Base-by-base conservation (phyloP, 1,140 invertebrate species). In the Capitella teleta region DNA sequence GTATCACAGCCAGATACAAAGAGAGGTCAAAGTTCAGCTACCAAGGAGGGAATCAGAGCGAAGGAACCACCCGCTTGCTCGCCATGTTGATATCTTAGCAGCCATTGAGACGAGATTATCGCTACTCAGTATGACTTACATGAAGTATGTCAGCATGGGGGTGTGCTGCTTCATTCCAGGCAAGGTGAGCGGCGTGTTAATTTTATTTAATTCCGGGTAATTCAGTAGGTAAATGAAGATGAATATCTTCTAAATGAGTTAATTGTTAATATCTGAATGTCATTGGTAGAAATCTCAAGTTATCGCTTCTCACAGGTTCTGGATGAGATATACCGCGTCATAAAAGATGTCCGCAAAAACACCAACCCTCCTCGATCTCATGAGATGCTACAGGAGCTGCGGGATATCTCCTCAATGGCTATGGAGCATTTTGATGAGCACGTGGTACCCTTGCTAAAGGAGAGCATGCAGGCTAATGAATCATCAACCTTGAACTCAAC, bases 341-440 rank as follows among this genome's bases (percentile, higher is more conserved):
- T 92, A 21, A 69, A 72, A 38, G 70, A 82, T 19, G 77, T 91
- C 28, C 78, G 82, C 54, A 75, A 76, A 14, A 78, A 79, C 3
- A 76, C 77, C 47, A 79, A 78, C 5, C 81, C 82, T 2, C 82
- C 86, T 1, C 74, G 84, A 16, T 80, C 86, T 0, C 85, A 89
- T 62, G 87, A 91, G 67, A 80, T 91, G 1, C 72, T 93, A 0
- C 86, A 90, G 66, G 89, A 92, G 64, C 61, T 93, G 1, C 71
- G 88, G 1, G 90, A 94, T 62, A 87, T 93, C 47, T 91, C 87
- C 12, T 91, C 87, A 24, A 94, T 94, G 90, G 89, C 89, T 0
- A 94, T 93, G 76, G 90, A 95, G 63, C 86, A 94, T 70, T 95
- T 95, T 73, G 89, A 93, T 65, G 89, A 94, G 57, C 83, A 88